Conservation (phyloP, 2,113 vertebrate genomes). For the Cisticola juncidis region DNA sequence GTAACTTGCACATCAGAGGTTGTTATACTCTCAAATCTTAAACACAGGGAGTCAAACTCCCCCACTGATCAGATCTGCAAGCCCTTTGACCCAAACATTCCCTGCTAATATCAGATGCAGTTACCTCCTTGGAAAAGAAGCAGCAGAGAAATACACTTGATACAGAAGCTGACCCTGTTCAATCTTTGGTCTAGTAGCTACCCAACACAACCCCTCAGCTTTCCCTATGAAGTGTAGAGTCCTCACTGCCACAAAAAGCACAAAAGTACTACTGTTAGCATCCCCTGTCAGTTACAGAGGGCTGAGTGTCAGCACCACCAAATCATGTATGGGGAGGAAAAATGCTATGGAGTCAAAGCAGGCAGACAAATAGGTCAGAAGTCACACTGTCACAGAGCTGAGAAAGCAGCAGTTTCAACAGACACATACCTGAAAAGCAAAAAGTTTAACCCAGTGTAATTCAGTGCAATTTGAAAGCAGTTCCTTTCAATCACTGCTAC, state of each 20-base stretch:
- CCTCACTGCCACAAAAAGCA: not conserved
- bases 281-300: not conserved
- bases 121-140: not conserved
- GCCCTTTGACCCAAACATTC: not conserved
- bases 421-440: constrained; percentile 28
- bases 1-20: not conserved
- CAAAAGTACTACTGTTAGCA: not conserved
- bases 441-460: not conserved
- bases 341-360: not conserved
- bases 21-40: not conserved
- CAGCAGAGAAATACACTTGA: not conserved
- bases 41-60: not conserved
- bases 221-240: not conserved
- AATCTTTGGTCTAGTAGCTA: not conserved
- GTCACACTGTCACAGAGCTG: not conserved
- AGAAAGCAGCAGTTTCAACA: not conserved
- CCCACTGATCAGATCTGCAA: not conserved
- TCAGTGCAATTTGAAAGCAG: not conserved
- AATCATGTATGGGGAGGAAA: not conserved
- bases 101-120: not conserved
- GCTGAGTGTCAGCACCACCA: not conserved
- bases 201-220: not conserved
- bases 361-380: not conserved
- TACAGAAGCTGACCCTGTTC: not conserved
- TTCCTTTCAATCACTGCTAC: not conserved